A percentile compares a stretch with the other conserved stretches of the same genome.
Evolutionary conservation across 1,140 invertebrate genomes (phyloP).

Genomic region (Drosophila trapezifrons): DNA sequence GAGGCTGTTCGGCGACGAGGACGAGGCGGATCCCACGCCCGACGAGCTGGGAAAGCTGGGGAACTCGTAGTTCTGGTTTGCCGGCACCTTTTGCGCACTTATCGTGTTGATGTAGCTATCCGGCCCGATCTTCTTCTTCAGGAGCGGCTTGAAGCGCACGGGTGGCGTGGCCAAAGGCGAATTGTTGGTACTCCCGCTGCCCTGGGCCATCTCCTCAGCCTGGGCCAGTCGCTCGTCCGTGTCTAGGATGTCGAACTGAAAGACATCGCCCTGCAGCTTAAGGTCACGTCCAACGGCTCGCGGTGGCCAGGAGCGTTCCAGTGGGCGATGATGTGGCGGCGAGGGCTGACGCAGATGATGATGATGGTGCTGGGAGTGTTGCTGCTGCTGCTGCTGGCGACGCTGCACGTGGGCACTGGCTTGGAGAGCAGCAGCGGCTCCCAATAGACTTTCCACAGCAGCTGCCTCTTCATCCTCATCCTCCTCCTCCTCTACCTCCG

Average conservation of each 20-base stretch:
- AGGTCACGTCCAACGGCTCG: constrained; percentile 66
- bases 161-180: constrained; percentile 69
- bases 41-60: constrained; percentile 80
- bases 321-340: constrained; percentile 85
- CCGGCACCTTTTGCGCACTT: constrained; percentile 85
- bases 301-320: constrained; percentile 87
- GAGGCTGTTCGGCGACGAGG: constrained; percentile 32
- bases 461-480: constrained; percentile 72
- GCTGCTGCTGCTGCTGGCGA: constrained; percentile 66
- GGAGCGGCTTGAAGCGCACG: constrained; percentile 85
- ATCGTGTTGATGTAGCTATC: constrained; percentile 89
- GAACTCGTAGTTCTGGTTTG: constrained; percentile 85
- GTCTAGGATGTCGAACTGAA: constrained; percentile 90
- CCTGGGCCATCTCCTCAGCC: constrained; percentile 23
- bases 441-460: constrained; percentile 74
- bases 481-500: constrained; percentile 35
- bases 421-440: constrained; percentile 73
- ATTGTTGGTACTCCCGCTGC: constrained; percentile 58
- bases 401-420: constrained; percentile 54
- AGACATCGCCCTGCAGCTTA: constrained; percentile 87
- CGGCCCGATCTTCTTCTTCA: constrained; percentile 87
- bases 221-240: constrained; percentile 86
- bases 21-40: constrained; percentile 1
- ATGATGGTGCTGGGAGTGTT: constrained; percentile 82
- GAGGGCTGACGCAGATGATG: constrained; percentile 75